phyloP scores from a whole-genome alignment of 2,113 vertebrate species.

The Acanthisitta chloris region DNA sequence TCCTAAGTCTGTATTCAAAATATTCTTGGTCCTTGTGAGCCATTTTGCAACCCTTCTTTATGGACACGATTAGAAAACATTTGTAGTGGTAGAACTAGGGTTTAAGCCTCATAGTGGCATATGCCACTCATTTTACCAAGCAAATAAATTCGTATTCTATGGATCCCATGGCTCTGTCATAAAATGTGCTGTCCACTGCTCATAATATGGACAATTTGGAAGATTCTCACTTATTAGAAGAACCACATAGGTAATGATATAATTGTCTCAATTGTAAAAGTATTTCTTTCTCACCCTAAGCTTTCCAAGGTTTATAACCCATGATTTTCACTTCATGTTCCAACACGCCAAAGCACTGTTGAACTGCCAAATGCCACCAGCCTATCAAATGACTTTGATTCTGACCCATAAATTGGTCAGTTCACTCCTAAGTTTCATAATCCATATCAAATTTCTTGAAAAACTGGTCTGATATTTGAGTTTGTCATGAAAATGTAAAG shows the following conservation, averaged over 20 bases:
- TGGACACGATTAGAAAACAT: background rate
- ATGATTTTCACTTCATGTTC: background rate
- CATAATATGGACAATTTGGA: background rate
- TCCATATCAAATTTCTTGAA: background rate
- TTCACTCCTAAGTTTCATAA: background rate
- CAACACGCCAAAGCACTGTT: background rate
- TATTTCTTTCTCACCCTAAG: background rate
- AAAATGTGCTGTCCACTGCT: background rate
- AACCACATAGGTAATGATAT: fast-evolving
- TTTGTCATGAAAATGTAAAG: background rate
- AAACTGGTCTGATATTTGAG: background rate
- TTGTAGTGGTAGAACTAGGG: background rate
- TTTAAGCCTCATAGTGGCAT: background rate
- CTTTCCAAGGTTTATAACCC: background rate
- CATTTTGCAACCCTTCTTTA: background rate
- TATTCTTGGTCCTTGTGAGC: background rate
- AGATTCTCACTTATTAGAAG: background rate
- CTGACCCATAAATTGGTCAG: background rate
- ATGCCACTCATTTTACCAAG: background rate
- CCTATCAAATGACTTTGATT: background rate
- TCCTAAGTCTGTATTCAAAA: background rate
- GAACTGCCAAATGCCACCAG: background rate
- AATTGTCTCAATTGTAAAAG: background rate
- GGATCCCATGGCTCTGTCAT: background rate
- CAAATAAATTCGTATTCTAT: background rate